Evolutionary conservation across 2,888 invertebrate species (phyloP).

Genomic region (Lycaena phlaeas): DNA sequence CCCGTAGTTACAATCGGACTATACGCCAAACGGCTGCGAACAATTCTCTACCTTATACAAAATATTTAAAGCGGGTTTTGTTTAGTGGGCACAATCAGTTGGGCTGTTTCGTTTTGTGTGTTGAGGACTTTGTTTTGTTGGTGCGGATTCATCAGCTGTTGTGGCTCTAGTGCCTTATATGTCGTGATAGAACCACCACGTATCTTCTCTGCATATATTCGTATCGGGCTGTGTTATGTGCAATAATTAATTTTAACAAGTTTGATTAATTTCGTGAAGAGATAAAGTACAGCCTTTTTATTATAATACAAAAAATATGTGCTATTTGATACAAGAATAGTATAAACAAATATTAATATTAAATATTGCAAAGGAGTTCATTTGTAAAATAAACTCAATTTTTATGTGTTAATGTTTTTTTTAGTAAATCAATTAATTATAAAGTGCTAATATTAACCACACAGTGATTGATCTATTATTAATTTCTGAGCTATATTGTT

Average conservation of each 20-base stretch:
- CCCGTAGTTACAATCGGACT: slow-evolving; percentile 47
- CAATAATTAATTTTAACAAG: not conserved
- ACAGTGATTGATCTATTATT: no score
- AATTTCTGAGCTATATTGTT: no score
- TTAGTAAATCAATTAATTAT: no score
- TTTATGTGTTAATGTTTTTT: not conserved
- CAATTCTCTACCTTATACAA: slow-evolving; percentile 32
- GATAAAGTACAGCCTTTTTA: not conserved
- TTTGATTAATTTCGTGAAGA: not conserved
- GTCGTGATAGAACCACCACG: slow-evolving; percentile 41
- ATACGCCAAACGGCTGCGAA: slow-evolving; percentile 42
- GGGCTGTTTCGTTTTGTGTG: slow-evolving; percentile 24
- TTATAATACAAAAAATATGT: not conserved
- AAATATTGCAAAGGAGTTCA: no score
- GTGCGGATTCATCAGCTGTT: slow-evolving; percentile 66
- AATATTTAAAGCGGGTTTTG: slow-evolving; percentile 34
- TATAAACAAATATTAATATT: no score
- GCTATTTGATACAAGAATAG: no score
- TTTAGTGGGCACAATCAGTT: slow-evolving; percentile 27
- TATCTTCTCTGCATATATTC: slow-evolving; percentile 20
- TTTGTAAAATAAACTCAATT: not conserved
- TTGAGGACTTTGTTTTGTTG: slow-evolving; percentile 50
- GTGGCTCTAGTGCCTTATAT: slow-evolving; percentile 46
- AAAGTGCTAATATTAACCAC: no score
- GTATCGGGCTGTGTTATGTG: slow-evolving; percentile 9